Evolutionary conservation across 2,888 invertebrate genomes (phyloP), one percentile per base, ranked within the genome.

Genomic region (Rotaria socialis): DNA sequence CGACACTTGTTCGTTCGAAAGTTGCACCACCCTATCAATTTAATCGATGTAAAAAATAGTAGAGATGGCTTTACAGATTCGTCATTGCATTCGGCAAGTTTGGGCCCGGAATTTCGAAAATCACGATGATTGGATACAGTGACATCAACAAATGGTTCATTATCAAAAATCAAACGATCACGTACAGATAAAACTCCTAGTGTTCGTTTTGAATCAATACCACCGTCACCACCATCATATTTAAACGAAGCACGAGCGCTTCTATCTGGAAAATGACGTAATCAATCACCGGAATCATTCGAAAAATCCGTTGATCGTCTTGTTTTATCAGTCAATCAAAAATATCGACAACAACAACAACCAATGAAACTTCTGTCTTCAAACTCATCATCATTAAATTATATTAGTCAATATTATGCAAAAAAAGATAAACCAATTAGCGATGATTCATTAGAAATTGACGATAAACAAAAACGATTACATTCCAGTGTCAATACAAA

Each of bases 281-380:
- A 6, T 19, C 75, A 16, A 75, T 75, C 22, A 75, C 80, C 43
- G 1, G 47, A 80, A 80, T 47, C 80, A 47, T 80, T 80, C 24
- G 47, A 80, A n/a, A 80, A 80, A 80, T 80, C 80, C 3, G 43
- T 80, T 47, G 80, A 80, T 80, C 80, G 47, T 80, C 47, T 80
- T 80, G 43, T 80, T 47, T 80, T 47, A n/a, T 80, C 80, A 24
- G 24, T 47, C 10, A 80, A 47, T 80, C 22, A 80, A n/a, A 80
- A 80, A 80, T 47, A 47, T 80, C 2, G 80, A n/a, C 47, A 43
- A 80, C 80, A 80, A 80, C n/a, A 16, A 47, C 41, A 75, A 22
- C 7, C 22, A 43, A 14, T 35, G 35, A 35, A 35, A 2, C 14
- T 24, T 80, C n/a, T n/a, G 14, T 2, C 80, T 47, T 47, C 80